Base-by-base conservation (phyloP, 2,888 invertebrate genomes). In the Eupelmus urozonus region DNA sequence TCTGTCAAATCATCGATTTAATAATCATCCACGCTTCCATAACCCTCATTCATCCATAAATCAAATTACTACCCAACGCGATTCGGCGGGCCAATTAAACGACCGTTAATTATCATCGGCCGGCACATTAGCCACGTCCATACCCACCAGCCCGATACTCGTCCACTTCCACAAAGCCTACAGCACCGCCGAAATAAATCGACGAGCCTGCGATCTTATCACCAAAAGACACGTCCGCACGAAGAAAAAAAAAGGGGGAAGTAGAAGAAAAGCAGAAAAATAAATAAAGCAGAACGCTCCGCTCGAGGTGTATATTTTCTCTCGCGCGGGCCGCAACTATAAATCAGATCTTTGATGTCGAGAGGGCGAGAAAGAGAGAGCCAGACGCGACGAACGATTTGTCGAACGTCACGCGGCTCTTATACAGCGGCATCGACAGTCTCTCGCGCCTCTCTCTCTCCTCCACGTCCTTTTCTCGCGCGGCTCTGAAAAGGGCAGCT, bases 301-400 rank as follows among this genome's bases (percentile, higher is more conserved):
- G 5, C 34, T 34, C 34, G 34, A 57, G 29, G 18, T n/a, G 29
- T 45, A 66, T 25, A 25, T 42, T 51, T 20, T 40, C 34, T 13
- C 66, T 74, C 13, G 16, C 27, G 55, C 34, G 53, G 9, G 27
- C 29, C n/a, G 27, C 57, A 16, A 20, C 57, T 27, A 72, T 73
- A 78, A 78, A 78, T 78, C 78, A 78, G 73, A 78, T 73, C 69
- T 67, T 78, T 69, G 73, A 78, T 63, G 73, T 27, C 69, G 29
- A 57, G 55, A 57, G 55, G 34, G 49, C 69, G 20, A 13, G 49
- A 13, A 29, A 66, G 45, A 7, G 25, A 45, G 53, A 13, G 16
- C 18, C 51, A 13, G 42, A 16, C 55, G 55, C 13, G 70, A 51
- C 40, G 27, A 49, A 40, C 78, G 69, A 78, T 78, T 78, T 78